Conservation (phyloP, 1,140 invertebrate genomes). For the Scaptomyza montana region DNA sequence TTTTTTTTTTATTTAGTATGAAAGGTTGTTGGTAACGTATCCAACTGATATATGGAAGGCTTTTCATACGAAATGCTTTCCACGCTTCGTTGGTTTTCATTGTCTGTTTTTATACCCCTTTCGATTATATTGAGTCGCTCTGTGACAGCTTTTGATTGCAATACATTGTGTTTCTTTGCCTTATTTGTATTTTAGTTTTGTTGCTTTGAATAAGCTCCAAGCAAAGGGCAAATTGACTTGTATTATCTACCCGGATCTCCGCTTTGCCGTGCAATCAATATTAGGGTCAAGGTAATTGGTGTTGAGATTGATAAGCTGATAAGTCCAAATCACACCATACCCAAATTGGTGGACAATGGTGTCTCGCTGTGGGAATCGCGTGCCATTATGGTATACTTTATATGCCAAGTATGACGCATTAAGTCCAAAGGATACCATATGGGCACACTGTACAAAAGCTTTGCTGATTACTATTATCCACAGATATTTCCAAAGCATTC, state of each 20-base stretch:
- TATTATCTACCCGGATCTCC: constrained; percentile 89
- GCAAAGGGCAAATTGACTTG: constrained; percentile 79
- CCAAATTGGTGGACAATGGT: constrained; percentile 88
- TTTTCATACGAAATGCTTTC: no score
- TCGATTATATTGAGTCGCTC: constrained; percentile 11
- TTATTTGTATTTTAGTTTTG: background rate
- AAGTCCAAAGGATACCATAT: constrained; percentile 89
- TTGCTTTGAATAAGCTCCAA: constrained; percentile 8
- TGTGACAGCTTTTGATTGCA: constrained; percentile 30
- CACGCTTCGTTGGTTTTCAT: constrained; percentile 14
- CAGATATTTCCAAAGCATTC: constrained; percentile 86
- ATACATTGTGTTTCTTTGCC: constrained; percentile 6
- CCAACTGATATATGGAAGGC: no score
- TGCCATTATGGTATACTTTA: constrained; percentile 89
- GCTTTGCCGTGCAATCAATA: constrained; percentile 86
- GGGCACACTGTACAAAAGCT: constrained; percentile 87
- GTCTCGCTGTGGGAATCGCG: constrained; percentile 88
- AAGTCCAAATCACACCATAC: constrained; percentile 86
- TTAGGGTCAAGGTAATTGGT: constrained; percentile 84
- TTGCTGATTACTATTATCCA: constrained; percentile 88
- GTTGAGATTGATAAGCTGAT: constrained; percentile 82
- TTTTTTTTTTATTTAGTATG: no score
- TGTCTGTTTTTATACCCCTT: background rate
- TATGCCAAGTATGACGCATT: constrained; percentile 87
- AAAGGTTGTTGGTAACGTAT: no score